phyloP scores from a whole-genome alignment of 2,888 invertebrate genomes.

The Limnephilus rhombicus region DNA sequence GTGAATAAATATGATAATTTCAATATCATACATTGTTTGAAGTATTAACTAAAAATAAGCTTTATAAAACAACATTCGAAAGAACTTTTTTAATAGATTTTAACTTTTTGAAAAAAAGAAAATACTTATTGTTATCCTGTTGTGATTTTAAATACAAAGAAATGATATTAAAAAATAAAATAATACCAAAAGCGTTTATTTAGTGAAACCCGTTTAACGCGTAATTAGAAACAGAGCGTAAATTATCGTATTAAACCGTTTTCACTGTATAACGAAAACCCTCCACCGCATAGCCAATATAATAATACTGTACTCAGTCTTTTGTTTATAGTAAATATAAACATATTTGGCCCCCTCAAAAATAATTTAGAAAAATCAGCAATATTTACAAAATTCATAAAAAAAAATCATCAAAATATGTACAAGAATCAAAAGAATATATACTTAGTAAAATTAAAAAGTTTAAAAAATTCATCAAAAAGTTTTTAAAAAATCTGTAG shows the following conservation, averaged over 20 bases:
- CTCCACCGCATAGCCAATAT: not conserved
- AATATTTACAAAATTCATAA: not conserved
- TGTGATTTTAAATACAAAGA: not conserved
- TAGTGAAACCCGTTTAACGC: not conserved
- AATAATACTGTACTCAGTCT: conserved; percentile 3
- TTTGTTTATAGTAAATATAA: conserved; percentile 9
- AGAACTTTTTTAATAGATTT: not conserved
- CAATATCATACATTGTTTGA: not conserved
- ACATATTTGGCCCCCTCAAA: conserved; percentile 29
- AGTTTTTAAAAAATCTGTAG: not conserved
- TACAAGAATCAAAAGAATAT: not conserved
- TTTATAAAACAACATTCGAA: not conserved
- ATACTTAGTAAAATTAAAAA: too few relatives aligned
- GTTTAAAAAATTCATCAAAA: not conserved
- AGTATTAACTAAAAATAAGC: not conserved
- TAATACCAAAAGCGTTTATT: not conserved
- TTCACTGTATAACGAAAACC: not conserved
- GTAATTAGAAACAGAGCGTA: not conserved
- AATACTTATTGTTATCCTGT: not conserved
- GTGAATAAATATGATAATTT: not conserved
- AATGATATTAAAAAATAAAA: not conserved
- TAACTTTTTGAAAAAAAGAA: not conserved
- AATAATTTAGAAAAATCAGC: not conserved
- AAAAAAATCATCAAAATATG: not conserved
- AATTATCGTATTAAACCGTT: not conserved